Base-by-base conservation (phyloP, 2,113 vertebrate genomes). In the Phaethon lepturus region DNA sequence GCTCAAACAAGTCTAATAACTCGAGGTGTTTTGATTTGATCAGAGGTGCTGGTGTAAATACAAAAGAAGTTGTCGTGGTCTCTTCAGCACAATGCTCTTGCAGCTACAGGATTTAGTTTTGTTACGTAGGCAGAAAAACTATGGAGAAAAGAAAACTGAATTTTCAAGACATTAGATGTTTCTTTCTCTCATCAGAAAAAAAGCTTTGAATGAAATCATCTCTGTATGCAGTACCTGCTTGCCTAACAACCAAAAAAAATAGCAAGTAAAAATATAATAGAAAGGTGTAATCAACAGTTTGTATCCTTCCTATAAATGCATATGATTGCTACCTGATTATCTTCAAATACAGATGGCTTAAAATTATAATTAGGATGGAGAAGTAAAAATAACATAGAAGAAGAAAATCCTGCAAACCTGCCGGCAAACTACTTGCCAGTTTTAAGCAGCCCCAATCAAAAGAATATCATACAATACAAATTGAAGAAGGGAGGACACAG, bases 1-100 rank as follows among this genome's bases (percentile, higher is more conserved):
- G 47, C 63, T 96, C 67, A 93, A 95, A 97, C 66, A 83, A 63
- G 58, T 94, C 83, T 93, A 97, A 96, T 93, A 95, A 96, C 42
- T 71, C 71, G 3, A 1, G 33, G n/a, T 56, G 42, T 75, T 97
- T 96, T 84, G 56, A 93, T 93, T 97, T 93, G 83, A 90, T 95
- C 89, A 93, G 62, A 79, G 71, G 19, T 52, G 31, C 56, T 77
- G 66, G 47, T 72, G 58, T 62, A 95, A 94, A 96, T 45, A 93
- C 31, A 93, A 95, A 76, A 64, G 64, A 85, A 93, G 69, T 73
- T 95, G 45, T 77, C 77, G 88, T 14, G 73, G 50, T 84, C 29
- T 59, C 78, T 74, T 95, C 90, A 97, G 35, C 53, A 92, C 76
- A 93, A 87, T 71, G 17, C 74, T 76, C 82, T 2, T 2, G 52